Percentiles rank a stretch among this genome's conserved stretches.
Conservation (phyloP, 2,113 vertebrate species). For the Oreochromis tanganicae region DNA sequence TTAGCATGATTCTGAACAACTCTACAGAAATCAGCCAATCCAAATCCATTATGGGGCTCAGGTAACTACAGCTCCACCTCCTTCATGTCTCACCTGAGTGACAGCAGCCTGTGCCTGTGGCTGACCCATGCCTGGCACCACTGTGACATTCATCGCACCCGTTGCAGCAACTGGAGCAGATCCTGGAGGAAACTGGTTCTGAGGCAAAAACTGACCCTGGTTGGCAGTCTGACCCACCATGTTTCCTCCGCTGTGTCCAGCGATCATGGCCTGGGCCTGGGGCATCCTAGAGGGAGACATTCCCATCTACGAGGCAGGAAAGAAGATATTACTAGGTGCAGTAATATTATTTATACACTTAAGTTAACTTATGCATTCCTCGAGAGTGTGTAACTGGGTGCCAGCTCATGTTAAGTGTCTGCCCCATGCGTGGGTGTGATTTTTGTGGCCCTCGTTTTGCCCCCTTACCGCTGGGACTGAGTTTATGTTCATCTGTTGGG, state of each 20-base stretch:
- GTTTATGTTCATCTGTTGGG: constrained; percentile 91
- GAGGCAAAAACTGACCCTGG: constrained; percentile 86
- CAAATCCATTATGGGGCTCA: not conserved
- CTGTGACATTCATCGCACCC: constrained; percentile 82
- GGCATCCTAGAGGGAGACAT: constrained; percentile 96
- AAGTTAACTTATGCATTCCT: not conserved
- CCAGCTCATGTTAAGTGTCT: not conserved
- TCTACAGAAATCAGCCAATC: not conserved
- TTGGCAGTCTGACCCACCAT: constrained; percentile 85
- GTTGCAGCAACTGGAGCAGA: constrained; percentile 68
- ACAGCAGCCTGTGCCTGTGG: constrained; percentile 81
- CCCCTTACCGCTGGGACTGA: constrained; percentile 85
- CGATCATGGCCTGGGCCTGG: constrained; percentile 87
- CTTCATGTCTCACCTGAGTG: constrained; percentile 57
- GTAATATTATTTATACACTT: not conserved
- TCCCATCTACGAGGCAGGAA: constrained; percentile 78
- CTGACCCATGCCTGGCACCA: constrained; percentile 81
- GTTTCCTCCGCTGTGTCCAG: constrained; percentile 78
- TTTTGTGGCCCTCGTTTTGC: not conserved
- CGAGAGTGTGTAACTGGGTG: not conserved
- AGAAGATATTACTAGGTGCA: not conserved
- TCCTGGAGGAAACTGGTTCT: constrained; percentile 80
- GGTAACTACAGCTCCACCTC: not conserved
- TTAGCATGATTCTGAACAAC: not conserved
- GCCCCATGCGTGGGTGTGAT: not conserved